phyloP scores from a whole-genome alignment of 2,113 vertebrate genomes.

The Scophthalmus maximus region DNA sequence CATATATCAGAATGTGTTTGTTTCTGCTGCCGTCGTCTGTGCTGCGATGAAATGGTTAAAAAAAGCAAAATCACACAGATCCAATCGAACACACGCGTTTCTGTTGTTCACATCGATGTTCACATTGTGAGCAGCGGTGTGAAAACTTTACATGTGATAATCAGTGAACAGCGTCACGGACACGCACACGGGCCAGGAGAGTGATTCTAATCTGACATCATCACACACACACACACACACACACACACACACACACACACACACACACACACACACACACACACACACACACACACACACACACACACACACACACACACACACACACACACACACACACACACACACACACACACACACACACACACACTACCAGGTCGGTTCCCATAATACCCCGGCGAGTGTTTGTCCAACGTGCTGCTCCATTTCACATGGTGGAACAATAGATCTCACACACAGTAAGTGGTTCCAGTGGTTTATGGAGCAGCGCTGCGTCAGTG shows the following conservation, averaged over 20 bases:
- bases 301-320: conserved; percentile 18
- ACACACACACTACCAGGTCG: conserved; percentile 24
- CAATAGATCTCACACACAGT: conserved; percentile 54
- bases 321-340: conserved; percentile 21
- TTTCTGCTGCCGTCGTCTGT: too few relatives aligned
- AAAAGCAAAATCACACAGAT: neutral
- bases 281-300: neutral
- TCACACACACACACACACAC: conserved; percentile 27
- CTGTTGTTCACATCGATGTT: too few relatives aligned
- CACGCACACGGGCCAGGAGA: conserved; percentile 13
- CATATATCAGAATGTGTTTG: too few relatives aligned
- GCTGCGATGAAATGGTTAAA: neutral
- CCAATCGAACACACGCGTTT: neutral
- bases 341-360: conserved; percentile 27
- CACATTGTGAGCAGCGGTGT: neutral
- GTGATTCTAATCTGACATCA: conserved; percentile 45
- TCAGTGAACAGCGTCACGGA: conserved; percentile 12
- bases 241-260: too few relatives aligned
- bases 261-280: conserved; percentile 44
- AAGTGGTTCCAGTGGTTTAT: conserved; percentile 62
- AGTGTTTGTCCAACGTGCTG: conserved; percentile 58
- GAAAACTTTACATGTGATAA: conserved; percentile 5
- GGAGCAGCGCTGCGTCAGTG: conserved; percentile 66
- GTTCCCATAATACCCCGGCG: conserved; percentile 56
- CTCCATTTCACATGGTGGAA: conserved; percentile 70